phyloP scores from a whole-genome alignment of 2,797 vertebrate species.

The Mormyrus proboscirostris region DNA sequence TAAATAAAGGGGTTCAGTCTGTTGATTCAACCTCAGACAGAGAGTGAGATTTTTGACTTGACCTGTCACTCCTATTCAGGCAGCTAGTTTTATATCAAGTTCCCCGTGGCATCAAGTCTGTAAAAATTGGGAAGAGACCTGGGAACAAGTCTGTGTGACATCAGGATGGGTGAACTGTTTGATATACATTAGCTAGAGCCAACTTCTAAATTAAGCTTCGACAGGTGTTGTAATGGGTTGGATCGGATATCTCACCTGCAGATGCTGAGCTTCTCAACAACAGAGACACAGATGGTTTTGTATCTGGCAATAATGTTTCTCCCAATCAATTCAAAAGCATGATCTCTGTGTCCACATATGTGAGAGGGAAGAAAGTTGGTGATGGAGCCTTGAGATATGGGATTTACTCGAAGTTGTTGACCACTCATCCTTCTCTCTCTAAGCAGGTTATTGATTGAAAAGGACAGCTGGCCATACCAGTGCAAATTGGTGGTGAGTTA shows the following conservation, averaged over 20 bases:
- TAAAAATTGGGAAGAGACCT: not conserved
- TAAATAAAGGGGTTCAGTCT: not conserved
- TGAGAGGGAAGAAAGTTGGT: not conserved
- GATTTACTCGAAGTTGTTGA: not conserved
- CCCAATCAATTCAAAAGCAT: not conserved
- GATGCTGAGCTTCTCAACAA: too few species aligned
- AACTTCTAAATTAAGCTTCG: not conserved
- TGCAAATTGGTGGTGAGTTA: not conserved
- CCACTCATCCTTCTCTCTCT: not conserved
- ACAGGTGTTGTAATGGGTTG: not conserved
- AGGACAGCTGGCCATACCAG: not conserved
- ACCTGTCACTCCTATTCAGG: not conserved
- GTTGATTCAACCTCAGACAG: not conserved
- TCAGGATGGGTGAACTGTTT: not conserved
- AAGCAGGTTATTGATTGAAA: not conserved
- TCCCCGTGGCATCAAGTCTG: not conserved
- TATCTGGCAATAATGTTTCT: not conserved
- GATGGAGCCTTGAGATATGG: not conserved
- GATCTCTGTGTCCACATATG: not conserved
- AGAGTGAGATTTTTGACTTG: not conserved
- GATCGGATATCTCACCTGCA: not conserved
- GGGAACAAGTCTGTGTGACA: not conserved
- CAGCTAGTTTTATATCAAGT: not conserved
- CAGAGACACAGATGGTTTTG: not conserved
- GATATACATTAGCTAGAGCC: not conserved